Evolutionary conservation across 2,888 invertebrate genomes (phyloP).

Genomic region (Cotesia congregata): DNA sequence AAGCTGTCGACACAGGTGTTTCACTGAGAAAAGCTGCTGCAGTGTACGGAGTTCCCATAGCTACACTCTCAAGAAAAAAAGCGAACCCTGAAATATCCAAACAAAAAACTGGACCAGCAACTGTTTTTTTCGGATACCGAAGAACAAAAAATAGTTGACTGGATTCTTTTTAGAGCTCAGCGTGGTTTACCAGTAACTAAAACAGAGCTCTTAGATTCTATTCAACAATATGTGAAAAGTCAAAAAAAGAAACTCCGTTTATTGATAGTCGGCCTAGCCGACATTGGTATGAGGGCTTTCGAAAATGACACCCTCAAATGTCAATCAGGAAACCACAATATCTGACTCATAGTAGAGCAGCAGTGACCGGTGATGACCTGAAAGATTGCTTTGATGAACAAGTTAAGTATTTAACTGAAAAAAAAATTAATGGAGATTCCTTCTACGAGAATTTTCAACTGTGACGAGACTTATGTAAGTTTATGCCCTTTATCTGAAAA

Average conservation of each 20-base stretch:
- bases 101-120: conserved; percentile 28
- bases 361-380: conserved; percentile 24
- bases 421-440: background rate
- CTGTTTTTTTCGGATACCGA: conserved; percentile 24
- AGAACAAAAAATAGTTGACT: conserved; percentile 31
- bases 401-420: conserved; percentile 16
- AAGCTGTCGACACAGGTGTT: conserved; percentile 20
- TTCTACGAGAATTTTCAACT: too few species aligned
- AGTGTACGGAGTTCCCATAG: conserved; percentile 27
- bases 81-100: conserved; percentile 29
- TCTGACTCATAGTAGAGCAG: conserved; percentile 25
- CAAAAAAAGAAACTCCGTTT: conserved; percentile 9
- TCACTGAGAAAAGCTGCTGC: conserved; percentile 35
- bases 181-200: too few species aligned
- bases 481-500: conserved; percentile 29
- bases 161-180: conserved; percentile 25
- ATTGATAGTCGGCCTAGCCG: conserved; percentile 23
- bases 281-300: conserved; percentile 28
- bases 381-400: conserved; percentile 22
- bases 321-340: conserved; percentile 31
- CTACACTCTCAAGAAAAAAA: conserved; percentile 31
- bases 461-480: too few species aligned
- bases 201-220: too few species aligned
- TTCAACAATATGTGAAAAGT: too few species aligned
- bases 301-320: conserved; percentile 32